Percentiles rank a stretch among this genome's conserved stretches.
phyloP scores from a whole-genome alignment of 2,888 invertebrate species.

The Formica aserva region DNA sequence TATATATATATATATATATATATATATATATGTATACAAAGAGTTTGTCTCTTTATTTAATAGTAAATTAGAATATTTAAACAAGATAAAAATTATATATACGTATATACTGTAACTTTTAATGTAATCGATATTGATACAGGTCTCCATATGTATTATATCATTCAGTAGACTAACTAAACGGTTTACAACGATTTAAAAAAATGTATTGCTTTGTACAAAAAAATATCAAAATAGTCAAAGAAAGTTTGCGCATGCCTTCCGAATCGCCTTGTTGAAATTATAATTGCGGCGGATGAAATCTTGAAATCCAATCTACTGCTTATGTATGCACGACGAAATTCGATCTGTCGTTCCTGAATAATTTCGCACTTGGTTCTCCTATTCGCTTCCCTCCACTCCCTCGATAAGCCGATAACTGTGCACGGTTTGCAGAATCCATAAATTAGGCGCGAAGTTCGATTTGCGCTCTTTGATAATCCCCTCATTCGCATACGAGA shows the following conservation, averaged over 20 bases:
- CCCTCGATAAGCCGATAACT: conserved; percentile 70
- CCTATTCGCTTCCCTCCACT: conserved; percentile 39
- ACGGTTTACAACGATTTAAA: neutral
- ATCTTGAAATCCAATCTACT: conserved; percentile 52
- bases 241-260: neutral
- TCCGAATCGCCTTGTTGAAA: conserved; percentile 2
- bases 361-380: conserved; percentile 67
- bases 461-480: conserved; percentile 72
- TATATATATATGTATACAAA: neutral
- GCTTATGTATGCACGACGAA: conserved; percentile 51
- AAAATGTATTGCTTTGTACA: neutral
- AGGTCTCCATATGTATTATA: too few species aligned
- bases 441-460: conserved; percentile 72
- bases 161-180: neutral
- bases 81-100: neutral
- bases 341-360: conserved; percentile 64
- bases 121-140: neutral
- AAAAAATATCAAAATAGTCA: conserved; percentile 10
- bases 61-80: neutral
- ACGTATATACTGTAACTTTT: neutral
- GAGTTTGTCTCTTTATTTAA: neutral
- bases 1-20: too few species aligned
- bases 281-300: conserved; percentile 44
- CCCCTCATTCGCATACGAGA: conserved; percentile 70
- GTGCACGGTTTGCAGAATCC: conserved; percentile 68